Conservation (phyloP, 2,113 vertebrate species). For the Pardalotus punctatus region DNA sequence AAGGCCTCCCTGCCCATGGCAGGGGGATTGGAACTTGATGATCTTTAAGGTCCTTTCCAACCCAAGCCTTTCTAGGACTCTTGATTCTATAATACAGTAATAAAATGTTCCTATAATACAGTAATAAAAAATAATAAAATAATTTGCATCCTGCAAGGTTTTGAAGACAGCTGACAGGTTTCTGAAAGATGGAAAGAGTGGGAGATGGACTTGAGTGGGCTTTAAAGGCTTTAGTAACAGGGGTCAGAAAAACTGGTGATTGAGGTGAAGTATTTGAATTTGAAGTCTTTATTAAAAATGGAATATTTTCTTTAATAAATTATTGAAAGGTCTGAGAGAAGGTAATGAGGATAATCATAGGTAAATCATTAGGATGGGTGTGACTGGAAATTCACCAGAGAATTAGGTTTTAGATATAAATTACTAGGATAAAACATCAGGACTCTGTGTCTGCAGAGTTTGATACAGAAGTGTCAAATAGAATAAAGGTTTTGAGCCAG, state of each 20-base stretch:
- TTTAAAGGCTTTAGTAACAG: neutral
- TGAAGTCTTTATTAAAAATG: neutral
- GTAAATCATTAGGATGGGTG: neutral
- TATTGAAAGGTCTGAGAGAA: neutral
- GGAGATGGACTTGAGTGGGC: neutral
- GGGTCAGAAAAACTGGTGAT: neutral
- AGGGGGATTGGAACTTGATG: neutral
- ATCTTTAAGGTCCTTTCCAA: neutral
- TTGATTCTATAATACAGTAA: neutral
- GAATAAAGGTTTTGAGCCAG: neutral
- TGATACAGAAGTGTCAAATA: neutral
- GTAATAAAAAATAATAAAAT: neutral
- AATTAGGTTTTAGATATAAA: neutral
- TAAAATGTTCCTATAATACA: neutral
- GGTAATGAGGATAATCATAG: neutral
- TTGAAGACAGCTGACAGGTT: neutral
- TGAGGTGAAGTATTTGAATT: neutral
- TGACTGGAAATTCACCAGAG: neutral
- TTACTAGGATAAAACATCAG: neutral
- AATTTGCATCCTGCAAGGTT: neutral
- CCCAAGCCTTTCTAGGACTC: neutral
- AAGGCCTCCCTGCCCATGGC: neutral
- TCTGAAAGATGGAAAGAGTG: neutral
- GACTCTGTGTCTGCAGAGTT: neutral
- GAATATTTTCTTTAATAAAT: neutral